Evolutionary conservation across 2,888 invertebrate genomes (phyloP), one percentile per base, ranked within the genome.

Genomic region (Cosmopolites sordidus): DNA sequence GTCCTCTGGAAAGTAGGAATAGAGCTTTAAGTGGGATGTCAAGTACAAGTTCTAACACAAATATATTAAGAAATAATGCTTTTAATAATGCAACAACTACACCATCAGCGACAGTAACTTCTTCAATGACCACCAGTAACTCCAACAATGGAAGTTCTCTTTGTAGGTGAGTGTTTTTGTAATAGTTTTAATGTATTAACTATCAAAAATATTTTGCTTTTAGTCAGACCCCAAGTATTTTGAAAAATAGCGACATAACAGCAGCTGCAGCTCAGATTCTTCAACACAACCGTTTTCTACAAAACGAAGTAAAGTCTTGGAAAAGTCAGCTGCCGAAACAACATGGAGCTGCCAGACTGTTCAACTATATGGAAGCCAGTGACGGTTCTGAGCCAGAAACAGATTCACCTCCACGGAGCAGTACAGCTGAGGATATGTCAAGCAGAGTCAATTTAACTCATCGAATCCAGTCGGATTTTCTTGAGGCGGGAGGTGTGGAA

Each of bases 341-440:
- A 66, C 80, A 80, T 60, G 85, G 85, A 59, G 84, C 85, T 51
- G 84, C 83, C 62, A 77, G 84, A 54, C 78, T 86, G 49, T 86
- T 86, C 76, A 85, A 81, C 66, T 87, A 83, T 78, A 79, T 84
- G 78, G 87, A 83, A 75, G 87, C 86, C 58, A 82, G 79, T 62
- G 86, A 86, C 75, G 84, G 84, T 64, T 84, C 84, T 50, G 84
- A 82, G 69, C 78, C 79, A 16, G 75, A 75, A 67, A 77, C 78
- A 67, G 75, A 75, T 54, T 41, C 59, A 12, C 53, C 53, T 12
- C 33, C 58, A 17, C 43, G 54, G 33, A 67, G 67, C 22, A 60
- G 68, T 47, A 75, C 76, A 66, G 76, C 67, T 45, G 72, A 72
- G 62, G 71, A 73, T 38, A 70, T 73, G 69, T 67, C 66, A 49